phyloP scores from a whole-genome alignment of 2,888 invertebrate species.

The Junonia oenone region DNA sequence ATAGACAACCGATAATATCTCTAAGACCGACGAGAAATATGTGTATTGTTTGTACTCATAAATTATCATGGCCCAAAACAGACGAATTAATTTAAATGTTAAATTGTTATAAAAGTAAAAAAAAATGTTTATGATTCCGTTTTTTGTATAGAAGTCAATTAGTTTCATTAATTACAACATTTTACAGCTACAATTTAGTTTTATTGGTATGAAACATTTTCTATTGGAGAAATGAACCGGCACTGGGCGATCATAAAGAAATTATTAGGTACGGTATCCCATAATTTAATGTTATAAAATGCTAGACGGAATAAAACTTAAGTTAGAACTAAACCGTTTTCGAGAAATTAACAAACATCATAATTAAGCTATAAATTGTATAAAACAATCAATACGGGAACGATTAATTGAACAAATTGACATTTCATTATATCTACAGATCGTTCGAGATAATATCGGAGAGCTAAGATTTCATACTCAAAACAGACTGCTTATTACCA shows the following conservation, averaged over 20 bases:
- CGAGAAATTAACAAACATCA: slow-evolving; percentile 8
- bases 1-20: slow-evolving; percentile 36
- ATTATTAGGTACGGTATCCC: slow-evolving; percentile 51
- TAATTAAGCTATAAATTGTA: slow-evolving; percentile 6
- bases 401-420: neutral
- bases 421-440: neutral
- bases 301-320: slow-evolving; percentile 36
- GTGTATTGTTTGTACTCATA: slow-evolving; percentile 30
- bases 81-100: slow-evolving; percentile 46
- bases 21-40: slow-evolving; percentile 22
- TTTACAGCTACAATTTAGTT: slow-evolving; percentile 67
- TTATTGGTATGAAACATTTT: slow-evolving; percentile 65
- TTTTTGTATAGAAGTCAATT: slow-evolving; percentile 64
- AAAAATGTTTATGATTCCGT: slow-evolving; percentile 49
- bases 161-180: slow-evolving; percentile 73
- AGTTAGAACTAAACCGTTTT: slow-evolving; percentile 19
- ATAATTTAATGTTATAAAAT: slow-evolving; percentile 59
- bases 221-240: slow-evolving; percentile 52
- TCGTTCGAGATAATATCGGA: slow-evolving; percentile 11
- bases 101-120: slow-evolving; percentile 41
- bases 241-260: slow-evolving; percentile 53
- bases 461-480: slow-evolving; percentile 24
- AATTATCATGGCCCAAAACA: slow-evolving; percentile 35
- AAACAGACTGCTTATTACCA: slow-evolving; percentile 30
- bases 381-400: neutral